Conservation (phyloP, 2,113 vertebrate genomes). For the Meles meles region DNA sequence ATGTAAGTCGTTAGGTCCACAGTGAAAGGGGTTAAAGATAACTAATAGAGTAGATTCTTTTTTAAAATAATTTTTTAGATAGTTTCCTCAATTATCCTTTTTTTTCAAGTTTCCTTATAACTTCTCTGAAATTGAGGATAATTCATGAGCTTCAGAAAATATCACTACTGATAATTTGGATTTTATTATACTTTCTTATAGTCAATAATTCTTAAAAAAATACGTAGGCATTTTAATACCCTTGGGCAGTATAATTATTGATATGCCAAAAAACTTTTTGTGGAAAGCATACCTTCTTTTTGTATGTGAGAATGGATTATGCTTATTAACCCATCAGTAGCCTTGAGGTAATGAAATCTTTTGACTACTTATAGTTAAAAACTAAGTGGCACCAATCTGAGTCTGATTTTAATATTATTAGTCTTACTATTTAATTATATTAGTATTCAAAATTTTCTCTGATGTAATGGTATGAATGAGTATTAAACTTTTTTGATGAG, state of each 20-base stretch:
- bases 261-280: not conserved
- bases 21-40: not conserved
- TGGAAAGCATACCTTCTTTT: not conserved
- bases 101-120: not conserved
- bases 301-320: not conserved
- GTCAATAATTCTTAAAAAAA: not conserved
- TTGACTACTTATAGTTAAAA: not conserved
- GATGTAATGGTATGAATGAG: not conserved
- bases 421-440: conserved; percentile 10
- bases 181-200: conserved; percentile 18
- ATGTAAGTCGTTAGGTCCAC: not conserved
- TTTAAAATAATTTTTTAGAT: not conserved
- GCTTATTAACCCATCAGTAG: not conserved
- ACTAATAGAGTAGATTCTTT: not conserved
- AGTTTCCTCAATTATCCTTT: not conserved
- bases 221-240: not conserved
- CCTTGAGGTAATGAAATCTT: conserved; percentile 1
- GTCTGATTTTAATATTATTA: not conserved
- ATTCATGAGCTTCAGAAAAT: conserved; percentile 9
- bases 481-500: conserved; percentile 9
- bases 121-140: conserved; percentile 5
- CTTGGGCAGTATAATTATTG: not conserved
- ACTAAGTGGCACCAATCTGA: not conserved
- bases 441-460: conserved; percentile 19
- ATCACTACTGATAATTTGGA: conserved; percentile 19